A percentile compares a stretch with the other conserved stretches of the same genome.
phyloP scores from a whole-genome alignment of 2,113 vertebrate species.

The Cyprinodon tularosa region DNA sequence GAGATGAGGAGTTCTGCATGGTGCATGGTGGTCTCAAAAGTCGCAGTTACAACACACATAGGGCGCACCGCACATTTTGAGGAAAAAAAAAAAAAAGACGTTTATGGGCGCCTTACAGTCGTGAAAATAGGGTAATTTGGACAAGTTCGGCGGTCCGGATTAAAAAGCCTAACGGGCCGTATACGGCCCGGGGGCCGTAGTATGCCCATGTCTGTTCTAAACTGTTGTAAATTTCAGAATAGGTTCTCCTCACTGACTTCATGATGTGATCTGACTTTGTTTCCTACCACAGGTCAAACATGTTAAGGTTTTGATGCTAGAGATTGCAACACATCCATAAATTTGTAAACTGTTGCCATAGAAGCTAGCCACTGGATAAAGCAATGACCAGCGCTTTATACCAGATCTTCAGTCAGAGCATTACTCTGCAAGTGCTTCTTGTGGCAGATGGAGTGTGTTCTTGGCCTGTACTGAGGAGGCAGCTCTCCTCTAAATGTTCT shows the following conservation, averaged over 20 bases:
- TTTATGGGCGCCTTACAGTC: too few species aligned
- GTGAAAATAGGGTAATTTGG: too few species aligned
- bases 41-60: too few species aligned
- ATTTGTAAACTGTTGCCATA: slow-evolving; percentile 29
- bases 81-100: too few species aligned
- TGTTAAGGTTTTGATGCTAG: slow-evolving; percentile 23
- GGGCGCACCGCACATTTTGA: too few species aligned
- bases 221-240: slow-evolving; percentile 6
- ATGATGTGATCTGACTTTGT: slow-evolving; percentile 14
- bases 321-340: slow-evolving; percentile 17
- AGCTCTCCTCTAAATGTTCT: slow-evolving; percentile 60
- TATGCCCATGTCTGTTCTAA: too few species aligned
- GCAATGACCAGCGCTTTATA: slow-evolving; percentile 37
- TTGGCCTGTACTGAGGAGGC: slow-evolving; percentile 45
- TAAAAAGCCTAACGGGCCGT: too few species aligned
- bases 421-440: slow-evolving; percentile 42
- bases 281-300: slow-evolving; percentile 24
- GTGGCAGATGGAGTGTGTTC: slow-evolving; percentile 48
- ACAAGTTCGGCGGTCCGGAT: too few species aligned
- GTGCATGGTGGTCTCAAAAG: too few species aligned
- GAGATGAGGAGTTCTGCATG: too few species aligned
- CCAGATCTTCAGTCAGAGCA: slow-evolving; percentile 54
- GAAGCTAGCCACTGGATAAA: slow-evolving; percentile 38
- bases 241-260: neutral
- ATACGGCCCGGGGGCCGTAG: too few species aligned